Evolutionary conservation across 2,888 invertebrate species (phyloP).

Genomic region (Andrena minutula): DNA sequence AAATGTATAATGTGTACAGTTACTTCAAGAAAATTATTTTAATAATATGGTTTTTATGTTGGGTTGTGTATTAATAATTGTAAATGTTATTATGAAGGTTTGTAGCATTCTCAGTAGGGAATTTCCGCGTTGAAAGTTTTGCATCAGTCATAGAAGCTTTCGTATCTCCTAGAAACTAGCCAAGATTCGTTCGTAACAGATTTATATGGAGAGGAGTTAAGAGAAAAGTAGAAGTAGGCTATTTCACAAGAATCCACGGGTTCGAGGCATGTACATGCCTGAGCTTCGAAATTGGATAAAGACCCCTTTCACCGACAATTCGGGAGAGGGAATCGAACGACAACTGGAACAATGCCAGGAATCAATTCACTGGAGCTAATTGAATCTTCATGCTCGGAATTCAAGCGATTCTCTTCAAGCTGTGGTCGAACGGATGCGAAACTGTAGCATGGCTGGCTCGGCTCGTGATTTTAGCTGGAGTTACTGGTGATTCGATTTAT

Average conservation of each 20-base stretch:
- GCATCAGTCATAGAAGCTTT: too few species aligned
- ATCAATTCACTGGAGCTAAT: constrained; percentile 49
- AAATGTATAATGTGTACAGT: too few species aligned
- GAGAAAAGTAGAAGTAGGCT: neutral
- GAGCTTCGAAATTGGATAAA: constrained; percentile 55
- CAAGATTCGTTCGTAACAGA: too few species aligned
- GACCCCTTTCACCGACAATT: constrained; percentile 43
- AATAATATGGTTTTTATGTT: too few species aligned
- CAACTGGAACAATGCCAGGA: constrained; percentile 56
- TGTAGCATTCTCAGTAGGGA: too few species aligned
- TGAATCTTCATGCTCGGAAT: constrained; percentile 39
- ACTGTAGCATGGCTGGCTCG: neutral
- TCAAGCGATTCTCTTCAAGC: constrained; percentile 9
- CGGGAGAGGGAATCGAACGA: constrained; percentile 33
- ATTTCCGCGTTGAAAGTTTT: too few species aligned
- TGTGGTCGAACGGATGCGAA: neutral
- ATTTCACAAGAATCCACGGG: constrained; percentile 10
- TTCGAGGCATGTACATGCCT: constrained; percentile 4
- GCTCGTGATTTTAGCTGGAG: neutral
- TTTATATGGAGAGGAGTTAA: too few species aligned
- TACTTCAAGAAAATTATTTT: too few species aligned
- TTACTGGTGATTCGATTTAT: neutral
- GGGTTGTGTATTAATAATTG: too few species aligned
- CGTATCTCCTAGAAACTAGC: too few species aligned
- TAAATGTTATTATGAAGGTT: too few species aligned